phyloP scores from a whole-genome alignment of 2,797 vertebrate genomes.

The Amazona finschi region DNA sequence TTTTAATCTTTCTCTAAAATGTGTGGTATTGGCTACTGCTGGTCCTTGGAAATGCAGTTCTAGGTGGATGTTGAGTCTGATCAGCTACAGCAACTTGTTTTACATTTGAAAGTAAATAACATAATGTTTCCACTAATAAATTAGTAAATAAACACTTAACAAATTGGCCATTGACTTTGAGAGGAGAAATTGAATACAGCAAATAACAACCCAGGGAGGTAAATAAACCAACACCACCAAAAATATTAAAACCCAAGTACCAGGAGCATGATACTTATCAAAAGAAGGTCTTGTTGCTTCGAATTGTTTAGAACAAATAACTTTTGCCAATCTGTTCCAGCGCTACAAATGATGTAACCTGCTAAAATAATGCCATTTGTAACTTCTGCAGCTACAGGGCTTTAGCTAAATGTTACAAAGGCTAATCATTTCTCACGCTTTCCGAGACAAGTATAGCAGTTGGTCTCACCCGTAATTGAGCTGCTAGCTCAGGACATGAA shows the following conservation, averaged over 20 bases:
- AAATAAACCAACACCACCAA: background rate
- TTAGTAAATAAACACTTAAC: background rate
- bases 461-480: background rate
- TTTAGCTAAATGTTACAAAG: background rate
- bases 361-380: background rate
- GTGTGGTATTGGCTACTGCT: background rate
- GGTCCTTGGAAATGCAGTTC: background rate
- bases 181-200: background rate
- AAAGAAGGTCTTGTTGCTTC: background rate
- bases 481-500: slow-evolving; percentile 28
- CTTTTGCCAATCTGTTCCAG: background rate
- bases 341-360: background rate
- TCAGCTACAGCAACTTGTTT: background rate
- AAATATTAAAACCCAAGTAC: background rate
- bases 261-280: accelerated
- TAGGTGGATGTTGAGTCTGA: background rate
- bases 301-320: background rate
- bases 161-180: background rate
- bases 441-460: background rate
- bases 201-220: background rate
- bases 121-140: background rate
- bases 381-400: background rate
- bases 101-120: background rate
- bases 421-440: slow-evolving; percentile 7
- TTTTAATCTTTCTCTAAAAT: background rate